Evolutionary conservation across 2,888 invertebrate genomes (phyloP).

Genomic region (Cynaeus angustus): DNA sequence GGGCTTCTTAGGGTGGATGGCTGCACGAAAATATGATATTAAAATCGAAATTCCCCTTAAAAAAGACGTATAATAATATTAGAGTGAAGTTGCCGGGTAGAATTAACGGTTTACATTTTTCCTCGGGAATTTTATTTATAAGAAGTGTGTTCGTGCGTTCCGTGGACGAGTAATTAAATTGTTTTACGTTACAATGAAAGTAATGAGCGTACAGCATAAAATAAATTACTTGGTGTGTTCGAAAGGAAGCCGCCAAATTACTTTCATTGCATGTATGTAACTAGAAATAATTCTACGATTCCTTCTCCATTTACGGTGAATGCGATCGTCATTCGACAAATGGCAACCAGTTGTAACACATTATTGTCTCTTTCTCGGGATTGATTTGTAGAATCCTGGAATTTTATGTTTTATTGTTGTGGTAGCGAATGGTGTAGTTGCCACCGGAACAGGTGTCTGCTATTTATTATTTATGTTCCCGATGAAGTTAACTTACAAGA

Average conservation of each 20-base stretch:
- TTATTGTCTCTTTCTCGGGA: constrained; percentile 12
- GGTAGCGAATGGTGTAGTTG: no score
- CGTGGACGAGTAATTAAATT: constrained; percentile 21
- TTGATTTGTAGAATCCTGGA: constrained; percentile 9
- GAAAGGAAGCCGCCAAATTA: constrained; percentile 34
- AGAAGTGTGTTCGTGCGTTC: background rate
- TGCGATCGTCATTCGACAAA: constrained; percentile 15
- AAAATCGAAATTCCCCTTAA: background rate
- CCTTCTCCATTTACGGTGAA: constrained; percentile 28
- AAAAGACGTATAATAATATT: no score
- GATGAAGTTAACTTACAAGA: no score
- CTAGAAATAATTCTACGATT: constrained; percentile 26
- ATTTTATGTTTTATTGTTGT: constrained; percentile 4
- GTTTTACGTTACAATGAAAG: constrained; percentile 25
- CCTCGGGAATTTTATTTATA: no score
- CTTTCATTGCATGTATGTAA: constrained; percentile 28
- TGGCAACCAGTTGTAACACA: constrained; percentile 9
- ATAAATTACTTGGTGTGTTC: constrained; percentile 25
- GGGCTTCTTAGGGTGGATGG: background rate
- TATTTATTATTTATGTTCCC: no score
- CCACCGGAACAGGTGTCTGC: no score
- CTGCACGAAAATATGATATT: background rate
- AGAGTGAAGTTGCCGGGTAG: no score
- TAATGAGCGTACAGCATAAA: constrained; percentile 27
- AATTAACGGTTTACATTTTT: no score